Base-by-base conservation (phyloP, 2,113 vertebrate genomes). In the Thermophis baileyi region DNA sequence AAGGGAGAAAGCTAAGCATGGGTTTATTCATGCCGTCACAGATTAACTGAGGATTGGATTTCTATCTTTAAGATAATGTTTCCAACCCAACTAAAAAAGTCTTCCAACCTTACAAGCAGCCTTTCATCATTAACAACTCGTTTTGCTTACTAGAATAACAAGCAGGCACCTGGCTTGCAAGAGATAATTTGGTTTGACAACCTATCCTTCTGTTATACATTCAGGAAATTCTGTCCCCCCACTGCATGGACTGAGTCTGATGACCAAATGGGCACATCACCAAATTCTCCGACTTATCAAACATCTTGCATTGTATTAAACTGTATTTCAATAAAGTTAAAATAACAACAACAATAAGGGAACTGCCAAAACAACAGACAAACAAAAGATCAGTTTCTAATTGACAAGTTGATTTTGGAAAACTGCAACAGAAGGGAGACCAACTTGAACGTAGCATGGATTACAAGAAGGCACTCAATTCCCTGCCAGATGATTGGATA, bases 11-110 rank as follows among this genome's bases (percentile, higher is more conserved):
- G 94, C 89, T 95, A 94, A 95, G 90, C 95, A 95, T 90, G 92
- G 95, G 95, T 97, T 97, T 97, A 97, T 97, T 97, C 95, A 97
- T 97, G 93, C 50, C 94, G 88, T 74, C 94, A 94, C 8, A 95
- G 87, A 92, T 95, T 92, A 96, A 94, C 0, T 2, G 94, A 95
- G 95, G 96, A 95, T 97, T 97, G 95, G 94, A 96, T 97, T 97
- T 97, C 96, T 95, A 90, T 94, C 94, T 96, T 94, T 47, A 95
- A 93, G 93, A 88, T 97, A 95, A 95, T 95, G 95, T 96, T 96
- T 95, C 95, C 95, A 91, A 87, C 46, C 60, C 92, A 95, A 97
- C 96, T 94, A 93, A 95, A 93, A 96, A 95, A 0, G 35, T 90
- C 55, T 90, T 94, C 93, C 92, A 95, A 94, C 87, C 89, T 95